Percentiles rank a stretch among this genome's conserved stretches.
Conservation (phyloP, 2,113 vertebrate genomes). For the Spizaetus ornatus region DNA sequence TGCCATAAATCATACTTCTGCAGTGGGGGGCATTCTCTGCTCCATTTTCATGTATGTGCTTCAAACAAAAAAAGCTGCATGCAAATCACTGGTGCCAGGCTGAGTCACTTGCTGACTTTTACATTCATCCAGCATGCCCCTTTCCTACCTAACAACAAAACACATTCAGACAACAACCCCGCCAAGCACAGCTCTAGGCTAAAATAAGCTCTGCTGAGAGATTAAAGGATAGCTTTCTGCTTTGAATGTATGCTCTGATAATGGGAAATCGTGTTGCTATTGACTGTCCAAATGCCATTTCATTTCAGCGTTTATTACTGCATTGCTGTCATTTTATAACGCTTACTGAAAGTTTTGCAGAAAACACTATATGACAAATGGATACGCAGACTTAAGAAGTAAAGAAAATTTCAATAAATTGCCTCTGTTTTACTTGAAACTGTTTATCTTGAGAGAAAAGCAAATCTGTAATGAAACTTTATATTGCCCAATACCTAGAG, state of each 20-base stretch:
- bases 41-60: neutral
- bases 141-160: conserved; percentile 43
- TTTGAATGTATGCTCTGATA: neutral
- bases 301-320: neutral
- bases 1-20: neutral
- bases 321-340: neutral
- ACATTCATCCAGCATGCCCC: neutral
- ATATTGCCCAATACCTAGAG: neutral
- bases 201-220: conserved; percentile 45
- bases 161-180: conserved; percentile 16
- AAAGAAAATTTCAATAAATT: neutral
- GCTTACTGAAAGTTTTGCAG: neutral
- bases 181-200: conserved; percentile 29
- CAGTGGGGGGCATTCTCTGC: neutral
- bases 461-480: neutral
- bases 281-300: neutral
- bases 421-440: neutral
- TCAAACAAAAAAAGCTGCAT: neutral
- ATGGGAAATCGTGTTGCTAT: neutral
- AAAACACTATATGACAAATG: neutral
- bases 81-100: neutral
- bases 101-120: conserved; percentile 33
- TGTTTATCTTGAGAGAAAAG: neutral
- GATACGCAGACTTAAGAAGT: neutral
- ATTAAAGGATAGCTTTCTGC: conserved; percentile 39